A percentile compares a stretch with the other conserved stretches of the same genome.
Conservation (phyloP, 2,888 invertebrate species). For the Cheilosia impressa region DNA sequence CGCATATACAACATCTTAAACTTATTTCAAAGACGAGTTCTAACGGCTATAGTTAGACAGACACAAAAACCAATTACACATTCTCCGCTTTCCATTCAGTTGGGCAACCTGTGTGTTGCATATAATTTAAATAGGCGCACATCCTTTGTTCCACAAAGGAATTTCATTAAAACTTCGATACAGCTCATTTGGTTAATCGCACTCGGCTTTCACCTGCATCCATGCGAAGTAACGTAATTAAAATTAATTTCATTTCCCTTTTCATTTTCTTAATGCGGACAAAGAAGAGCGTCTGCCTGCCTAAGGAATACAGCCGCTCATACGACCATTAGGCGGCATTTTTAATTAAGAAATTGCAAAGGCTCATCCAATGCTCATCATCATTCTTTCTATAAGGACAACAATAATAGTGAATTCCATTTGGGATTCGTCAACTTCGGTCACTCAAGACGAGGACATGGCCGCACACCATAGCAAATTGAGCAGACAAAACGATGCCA, state of each 20-base stretch:
- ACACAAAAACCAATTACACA: constrained; percentile 4
- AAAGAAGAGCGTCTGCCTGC: not conserved
- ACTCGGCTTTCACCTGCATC: constrained; percentile 21
- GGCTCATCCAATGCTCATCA: not conserved
- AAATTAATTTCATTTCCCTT: not conserved
- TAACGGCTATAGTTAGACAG: not conserved
- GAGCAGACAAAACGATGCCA: not conserved
- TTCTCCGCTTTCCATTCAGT: not conserved
- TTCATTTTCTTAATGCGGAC: not conserved
- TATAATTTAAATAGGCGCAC: not conserved
- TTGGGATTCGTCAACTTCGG: constrained; percentile 22
- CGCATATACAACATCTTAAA: not conserved
- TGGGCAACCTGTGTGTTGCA: constrained; percentile 1
- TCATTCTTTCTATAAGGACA: not conserved
- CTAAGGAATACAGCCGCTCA: not conserved
- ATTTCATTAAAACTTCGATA: constrained; percentile 56
- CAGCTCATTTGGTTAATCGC: constrained; percentile 35
- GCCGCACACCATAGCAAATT: not conserved
- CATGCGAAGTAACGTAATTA: not conserved
- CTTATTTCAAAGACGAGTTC: not conserved
- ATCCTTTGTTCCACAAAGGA: constrained; percentile 1
- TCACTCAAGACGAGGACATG: not conserved
- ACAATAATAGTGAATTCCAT: constrained; percentile 17
- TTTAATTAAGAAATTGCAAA: constrained; percentile 46
- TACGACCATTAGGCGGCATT: constrained; percentile 5